Conservation (phyloP, 2,888 invertebrate genomes). For the Empis stercorea region DNA sequence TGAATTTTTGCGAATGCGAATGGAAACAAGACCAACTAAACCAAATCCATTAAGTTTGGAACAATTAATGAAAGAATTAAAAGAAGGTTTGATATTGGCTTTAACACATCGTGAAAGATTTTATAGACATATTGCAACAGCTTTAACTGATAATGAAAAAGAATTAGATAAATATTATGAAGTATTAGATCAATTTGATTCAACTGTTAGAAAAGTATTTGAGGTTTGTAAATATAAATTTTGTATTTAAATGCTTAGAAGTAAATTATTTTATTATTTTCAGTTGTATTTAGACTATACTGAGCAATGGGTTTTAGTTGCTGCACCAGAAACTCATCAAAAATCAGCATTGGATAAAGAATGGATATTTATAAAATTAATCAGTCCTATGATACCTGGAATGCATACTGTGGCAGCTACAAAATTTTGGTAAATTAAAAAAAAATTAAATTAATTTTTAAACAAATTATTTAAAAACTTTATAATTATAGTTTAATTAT, state of each 20-base stretch:
- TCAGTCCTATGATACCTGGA: constrained; percentile 62
- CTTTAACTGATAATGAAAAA: constrained; percentile 39
- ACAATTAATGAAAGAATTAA: constrained; percentile 79
- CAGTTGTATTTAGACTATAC: constrained; percentile 78
- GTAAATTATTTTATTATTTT: too few relatives aligned
- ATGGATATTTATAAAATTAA: constrained; percentile 72
- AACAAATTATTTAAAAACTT: background rate
- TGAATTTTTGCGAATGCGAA: constrained; percentile 73
- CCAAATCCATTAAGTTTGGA: constrained; percentile 78
- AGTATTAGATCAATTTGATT: constrained; percentile 59
- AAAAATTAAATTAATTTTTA: background rate
- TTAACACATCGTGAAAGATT: constrained; percentile 69
- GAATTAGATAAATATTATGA: constrained; percentile 41
- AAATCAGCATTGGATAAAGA: constrained; percentile 74
- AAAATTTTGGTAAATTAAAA: constrained; percentile 52
- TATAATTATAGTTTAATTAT: constrained; percentile 31
- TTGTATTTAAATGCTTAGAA: background rate
- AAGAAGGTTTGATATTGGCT: constrained; percentile 77
- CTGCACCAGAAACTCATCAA: constrained; percentile 37
- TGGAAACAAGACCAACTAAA: constrained; percentile 68
- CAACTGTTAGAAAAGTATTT: constrained; percentile 59
- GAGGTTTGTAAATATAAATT: constrained; percentile 38
- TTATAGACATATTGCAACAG: constrained; percentile 49
- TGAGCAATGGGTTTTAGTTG: constrained; percentile 60
- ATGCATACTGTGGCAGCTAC: constrained; percentile 61